Base-by-base conservation (phyloP, 2,113 vertebrate genomes). In the Gadus chalcogrammus region DNA sequence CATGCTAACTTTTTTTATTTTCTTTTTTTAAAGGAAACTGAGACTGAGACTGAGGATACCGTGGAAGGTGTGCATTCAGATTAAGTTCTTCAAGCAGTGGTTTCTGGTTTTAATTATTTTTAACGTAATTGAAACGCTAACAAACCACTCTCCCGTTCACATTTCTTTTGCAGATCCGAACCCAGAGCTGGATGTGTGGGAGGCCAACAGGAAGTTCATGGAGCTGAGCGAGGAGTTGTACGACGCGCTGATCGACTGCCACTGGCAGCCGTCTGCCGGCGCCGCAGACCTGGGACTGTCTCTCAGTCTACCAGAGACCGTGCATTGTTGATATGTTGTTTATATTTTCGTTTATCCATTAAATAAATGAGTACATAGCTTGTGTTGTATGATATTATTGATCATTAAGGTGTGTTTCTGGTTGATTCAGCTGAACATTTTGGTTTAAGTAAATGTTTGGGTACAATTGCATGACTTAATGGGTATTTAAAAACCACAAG, bases 211-310 rank as follows among this genome's bases (percentile, higher is more conserved):
- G 65, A 92, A 91, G 75, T 97, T 95, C 84, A 96, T 99, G 94
- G 94, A 96, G 52, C 90, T 92, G 77, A 97, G 96, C 0, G 97
- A 99, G 81, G 97, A 99, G 75, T 90, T 98, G 27, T 99, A 96
- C 0, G 94, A 97, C 0, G 93, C 96, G 4, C 83, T 98, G 58
- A 95, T 95, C 78, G 92, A 95, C 64, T 95, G 93, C 80, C 94
- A 92, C 55, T 98, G 95, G 94, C 94, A 95, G 87, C 92, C 93
- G 5, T 85, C 93, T 69, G 94, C 96, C 74, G 88, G 90, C 84
- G 61, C 92, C 80, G 0, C 92, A 82, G 79, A 93, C 89, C 16
- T 68, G 61, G 4, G 1, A 24, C 24, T 69, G 11, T 20, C 67
- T 0, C 74, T 80, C 38, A 75, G 55, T 48, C 42, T 48, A 9